Base-by-base conservation (phyloP, 2,113 vertebrate species). In the Girardinichthys multiradiatus region DNA sequence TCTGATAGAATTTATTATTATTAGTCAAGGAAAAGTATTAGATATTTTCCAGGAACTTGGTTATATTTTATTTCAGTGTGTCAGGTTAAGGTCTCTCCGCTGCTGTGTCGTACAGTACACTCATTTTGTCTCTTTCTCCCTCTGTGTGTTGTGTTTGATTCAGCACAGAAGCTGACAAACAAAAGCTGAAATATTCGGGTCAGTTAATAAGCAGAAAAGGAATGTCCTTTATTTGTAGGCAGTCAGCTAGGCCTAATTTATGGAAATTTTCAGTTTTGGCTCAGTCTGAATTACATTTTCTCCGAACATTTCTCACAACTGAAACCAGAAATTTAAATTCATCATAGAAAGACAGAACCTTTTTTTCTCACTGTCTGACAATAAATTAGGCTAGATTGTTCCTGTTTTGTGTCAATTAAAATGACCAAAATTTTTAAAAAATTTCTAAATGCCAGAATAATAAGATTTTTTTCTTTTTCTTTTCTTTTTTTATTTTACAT, bases 161-260 rank as follows among this genome's bases (percentile, higher is more conserved):
- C 4, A 33, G 3, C 31, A 24, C 19, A 24, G 3, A 24, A 33
- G 29, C 31, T 11, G 19, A 29, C 4, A 33, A 37, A 62, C 60
- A 63, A 63, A 63, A 37, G 61, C 21, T 35, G 19, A 26, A 35
- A 63, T 37, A 63, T 63, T 63, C 29, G 33, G 61, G 61, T 63
- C 60, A 26, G 61, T 63, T 26, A 13, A 63, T 37, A n/a, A n/a
- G 31, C 24, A n/a, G 31, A 63, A 37, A 26, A 37, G 19, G 31
- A 63, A 63, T n/a, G 31, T 31, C 29, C 30, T 24, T 62, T 62
- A 62, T 33, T 11, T 24, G 30, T 13, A 33, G 28, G 30, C 60
- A 62, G 60, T 62, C 60, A 62, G 9, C 60, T 8, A 33, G 60
- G 28, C 30, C 29, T 33, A n/a, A 33, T 33, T 62, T 61, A 33